phyloP scores from a whole-genome alignment of 1,140 invertebrate species.

The Drosophila pruinosa region DNA sequence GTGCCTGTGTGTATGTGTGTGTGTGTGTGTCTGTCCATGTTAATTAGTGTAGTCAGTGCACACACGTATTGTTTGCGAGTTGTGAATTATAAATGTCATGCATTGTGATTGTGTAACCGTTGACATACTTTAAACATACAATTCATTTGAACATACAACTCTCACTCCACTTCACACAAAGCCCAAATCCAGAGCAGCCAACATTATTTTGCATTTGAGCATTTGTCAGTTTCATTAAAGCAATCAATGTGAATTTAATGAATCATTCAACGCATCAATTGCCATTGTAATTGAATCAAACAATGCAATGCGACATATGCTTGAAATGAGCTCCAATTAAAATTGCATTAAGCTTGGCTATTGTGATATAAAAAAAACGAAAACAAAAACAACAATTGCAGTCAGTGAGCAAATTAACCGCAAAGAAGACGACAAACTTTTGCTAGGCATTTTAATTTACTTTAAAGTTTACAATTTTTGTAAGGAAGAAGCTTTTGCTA shows the following conservation, averaged over 20 bases:
- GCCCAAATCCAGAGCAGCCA: too few relatives aligned
- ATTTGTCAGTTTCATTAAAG: constrained; percentile 8
- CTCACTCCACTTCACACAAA: too few relatives aligned
- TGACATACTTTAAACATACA: too few relatives aligned
- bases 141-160: too few relatives aligned
- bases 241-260: constrained; percentile 4
- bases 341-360: neutral
- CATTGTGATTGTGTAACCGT: neutral
- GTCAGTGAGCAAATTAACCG: too few relatives aligned
- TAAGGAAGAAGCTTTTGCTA: too few relatives aligned
- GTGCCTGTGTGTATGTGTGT: neutral
- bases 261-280: constrained; percentile 8
- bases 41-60: neutral
- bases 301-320: neutral
- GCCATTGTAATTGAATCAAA: neutral
- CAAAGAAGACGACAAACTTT: too few relatives aligned
- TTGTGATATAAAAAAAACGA: too few relatives aligned
- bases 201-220: neutral
- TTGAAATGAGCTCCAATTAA: constrained; percentile 1
- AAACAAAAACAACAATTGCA: neutral
- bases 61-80: neutral
- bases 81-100: neutral
- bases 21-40: neutral
- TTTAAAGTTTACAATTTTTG: too few relatives aligned
- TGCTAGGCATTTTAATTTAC: too few relatives aligned